phyloP scores from a whole-genome alignment of 2,888 invertebrate species.

The Scaptomyza polygonia region DNA sequence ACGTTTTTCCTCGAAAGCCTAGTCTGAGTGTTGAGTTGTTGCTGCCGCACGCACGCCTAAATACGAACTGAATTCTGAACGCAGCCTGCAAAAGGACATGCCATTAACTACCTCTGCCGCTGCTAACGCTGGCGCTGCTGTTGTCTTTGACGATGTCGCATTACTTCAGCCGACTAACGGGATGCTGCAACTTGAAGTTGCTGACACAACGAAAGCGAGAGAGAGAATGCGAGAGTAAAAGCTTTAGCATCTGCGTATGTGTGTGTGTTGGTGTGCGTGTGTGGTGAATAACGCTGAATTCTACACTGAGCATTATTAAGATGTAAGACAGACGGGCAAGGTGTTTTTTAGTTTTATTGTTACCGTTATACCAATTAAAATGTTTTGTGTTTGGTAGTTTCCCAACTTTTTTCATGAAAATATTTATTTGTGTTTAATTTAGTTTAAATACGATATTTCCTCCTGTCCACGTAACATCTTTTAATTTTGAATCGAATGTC shows the following conservation, averaged over 20 bases:
- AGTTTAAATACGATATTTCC: too few relatives aligned
- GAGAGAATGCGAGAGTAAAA: constrained; percentile 29
- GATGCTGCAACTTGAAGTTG: constrained; percentile 70
- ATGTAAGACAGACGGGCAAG: background rate
- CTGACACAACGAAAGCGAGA: constrained; percentile 16
- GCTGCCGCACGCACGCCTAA: constrained; percentile 78
- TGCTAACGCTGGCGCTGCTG: constrained; percentile 15
- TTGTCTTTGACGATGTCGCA: constrained; percentile 23
- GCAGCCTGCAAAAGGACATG: constrained; percentile 72
- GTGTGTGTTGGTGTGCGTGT: constrained; percentile 7
- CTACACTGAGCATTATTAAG: constrained; percentile 28
- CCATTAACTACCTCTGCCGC: constrained; percentile 22
- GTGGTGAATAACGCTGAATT: constrained; percentile 55
- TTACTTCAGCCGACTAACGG: constrained; percentile 39
- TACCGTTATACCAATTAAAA: too few relatives aligned
- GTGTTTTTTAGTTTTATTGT: too few relatives aligned
- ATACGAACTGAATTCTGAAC: constrained; percentile 70
- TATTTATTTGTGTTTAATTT: too few relatives aligned
- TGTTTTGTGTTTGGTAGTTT: too few relatives aligned
- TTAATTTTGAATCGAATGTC: too few relatives aligned
- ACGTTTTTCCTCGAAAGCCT: constrained; percentile 22
- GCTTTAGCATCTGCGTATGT: constrained; percentile 25
- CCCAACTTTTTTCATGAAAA: too few relatives aligned
- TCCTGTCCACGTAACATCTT: too few relatives aligned
- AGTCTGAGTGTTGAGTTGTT: constrained; percentile 43